Conservation (phyloP, 2,113 vertebrate species). For the Indicator indicator region DNA sequence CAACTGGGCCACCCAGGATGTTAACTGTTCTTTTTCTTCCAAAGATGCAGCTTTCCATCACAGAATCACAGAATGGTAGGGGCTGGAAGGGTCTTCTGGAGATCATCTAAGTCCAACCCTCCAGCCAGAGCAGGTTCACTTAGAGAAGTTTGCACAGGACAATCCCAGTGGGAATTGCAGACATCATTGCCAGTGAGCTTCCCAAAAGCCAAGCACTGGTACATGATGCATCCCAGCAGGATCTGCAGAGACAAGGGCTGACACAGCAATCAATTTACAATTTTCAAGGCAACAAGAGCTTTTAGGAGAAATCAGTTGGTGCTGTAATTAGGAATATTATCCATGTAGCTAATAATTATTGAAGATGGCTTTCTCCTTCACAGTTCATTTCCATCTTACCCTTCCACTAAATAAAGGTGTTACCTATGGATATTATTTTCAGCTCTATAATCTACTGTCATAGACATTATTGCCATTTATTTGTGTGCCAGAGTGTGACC, state of each 20-base stretch:
- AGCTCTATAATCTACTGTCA: neutral
- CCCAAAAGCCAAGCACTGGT: neutral
- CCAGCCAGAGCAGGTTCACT: no score
- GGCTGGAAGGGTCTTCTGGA: no score
- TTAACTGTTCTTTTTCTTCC: neutral
- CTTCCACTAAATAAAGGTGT: conserved; percentile 27
- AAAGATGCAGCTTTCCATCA: neutral
- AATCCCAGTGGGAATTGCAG: neutral
- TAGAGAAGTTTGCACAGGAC: neutral
- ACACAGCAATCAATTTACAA: neutral
- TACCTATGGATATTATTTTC: neutral
- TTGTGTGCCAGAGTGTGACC: neutral
- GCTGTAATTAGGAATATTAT: conserved; percentile 19
- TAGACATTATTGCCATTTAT: neutral
- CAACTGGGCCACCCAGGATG: conserved; percentile 4
- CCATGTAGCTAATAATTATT: neutral
- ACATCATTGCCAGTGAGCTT: neutral
- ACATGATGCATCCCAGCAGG: rapidly evolving
- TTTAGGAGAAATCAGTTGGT: neutral
- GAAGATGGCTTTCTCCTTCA: conserved; percentile 20
- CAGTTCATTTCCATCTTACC: conserved; percentile 17
- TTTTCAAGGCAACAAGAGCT: neutral
- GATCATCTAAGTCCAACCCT: no score
- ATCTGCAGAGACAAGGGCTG: neutral
- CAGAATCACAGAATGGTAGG: no score